These are phyloP conservation scores for Chaunax sp. DNA, from an alignment of 2,797 vertebrate species.

Conservation along the genomic window DNA sequence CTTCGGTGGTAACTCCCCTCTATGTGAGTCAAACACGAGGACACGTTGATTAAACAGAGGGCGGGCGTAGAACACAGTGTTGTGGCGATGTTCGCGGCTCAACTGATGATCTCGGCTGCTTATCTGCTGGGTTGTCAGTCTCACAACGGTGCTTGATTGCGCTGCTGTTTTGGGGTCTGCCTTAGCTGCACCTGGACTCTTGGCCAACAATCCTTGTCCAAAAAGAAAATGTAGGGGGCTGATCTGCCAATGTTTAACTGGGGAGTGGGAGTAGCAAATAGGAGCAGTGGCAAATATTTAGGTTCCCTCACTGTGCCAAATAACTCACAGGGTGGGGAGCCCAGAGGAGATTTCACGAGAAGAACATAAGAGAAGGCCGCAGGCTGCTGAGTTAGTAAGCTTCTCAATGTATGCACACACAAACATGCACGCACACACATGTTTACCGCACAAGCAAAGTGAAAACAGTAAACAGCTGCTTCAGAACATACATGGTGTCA, in stretches of 20 bases:
- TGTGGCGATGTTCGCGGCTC: constrained; percentile 30
- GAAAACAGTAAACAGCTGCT: constrained; percentile 1
- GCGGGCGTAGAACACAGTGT: constrained; percentile 24
- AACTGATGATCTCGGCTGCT: constrained; percentile 61
- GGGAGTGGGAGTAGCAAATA: constrained; percentile 47
- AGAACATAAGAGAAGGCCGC: neutral
- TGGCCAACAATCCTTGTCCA: constrained; percentile 53
- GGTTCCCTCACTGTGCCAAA: constrained; percentile 37
- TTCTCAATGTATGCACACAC: constrained; percentile 32
- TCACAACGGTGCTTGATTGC: constrained; percentile 68
- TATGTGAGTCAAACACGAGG: constrained; percentile 78
- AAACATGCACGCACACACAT: constrained; percentile 12
- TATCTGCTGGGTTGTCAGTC: constrained; percentile 56
- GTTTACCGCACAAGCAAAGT: constrained; percentile 22
- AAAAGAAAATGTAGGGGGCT: constrained; percentile 28
- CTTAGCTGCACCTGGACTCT: constrained; percentile 61
- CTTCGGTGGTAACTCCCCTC: constrained; percentile 67
- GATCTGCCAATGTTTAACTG: constrained; percentile 55
- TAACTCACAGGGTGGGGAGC: constrained; percentile 30
- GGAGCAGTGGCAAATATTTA: constrained; percentile 37
- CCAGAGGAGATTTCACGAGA: constrained; percentile 25
- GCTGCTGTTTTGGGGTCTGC: constrained; percentile 56
- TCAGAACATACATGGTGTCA: too few relatives aligned
- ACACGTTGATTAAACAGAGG: constrained; percentile 77
- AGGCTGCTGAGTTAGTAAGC: constrained; percentile 15